Evolutionary conservation across 2,797 vertebrate species (phyloP).

Genomic region (Sebastolobus altivelis): DNA sequence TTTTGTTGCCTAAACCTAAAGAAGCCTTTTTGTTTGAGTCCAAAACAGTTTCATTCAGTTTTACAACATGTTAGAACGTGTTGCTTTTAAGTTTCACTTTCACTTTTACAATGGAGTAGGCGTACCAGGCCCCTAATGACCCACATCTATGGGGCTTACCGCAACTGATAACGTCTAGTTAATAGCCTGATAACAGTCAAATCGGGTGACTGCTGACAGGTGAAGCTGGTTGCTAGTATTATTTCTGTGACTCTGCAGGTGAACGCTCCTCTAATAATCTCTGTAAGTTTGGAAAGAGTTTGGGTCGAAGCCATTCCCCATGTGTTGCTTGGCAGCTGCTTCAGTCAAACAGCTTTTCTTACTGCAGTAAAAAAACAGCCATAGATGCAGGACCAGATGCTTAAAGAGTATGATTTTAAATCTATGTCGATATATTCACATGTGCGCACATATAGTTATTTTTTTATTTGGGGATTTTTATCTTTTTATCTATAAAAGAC

Average conservation of each 20-base stretch:
- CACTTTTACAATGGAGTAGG: too few relatives aligned
- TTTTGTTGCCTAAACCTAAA: too few relatives aligned
- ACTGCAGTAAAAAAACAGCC: conserved; percentile 50
- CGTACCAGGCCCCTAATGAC: too few relatives aligned
- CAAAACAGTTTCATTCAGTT: too few relatives aligned
- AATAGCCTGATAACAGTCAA: too few relatives aligned
- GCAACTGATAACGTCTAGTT: too few relatives aligned
- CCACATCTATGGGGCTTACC: too few relatives aligned
- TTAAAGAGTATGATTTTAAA: conserved; percentile 62
- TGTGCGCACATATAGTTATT: conserved; percentile 28
- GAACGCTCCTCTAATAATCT: conserved; percentile 38
- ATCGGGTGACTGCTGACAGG: too few relatives aligned
- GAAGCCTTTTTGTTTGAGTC: too few relatives aligned
- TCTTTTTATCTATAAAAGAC: conserved; percentile 51
- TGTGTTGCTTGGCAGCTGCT: conserved; percentile 70
- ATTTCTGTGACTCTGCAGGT: conserved; percentile 25
- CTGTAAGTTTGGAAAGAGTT: conserved; percentile 30
- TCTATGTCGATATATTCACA: conserved; percentile 52
- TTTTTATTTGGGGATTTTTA: conserved; percentile 32
- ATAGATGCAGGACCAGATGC: conserved; percentile 71
- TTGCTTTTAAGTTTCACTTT: too few relatives aligned
- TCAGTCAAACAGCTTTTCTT: conserved; percentile 59
- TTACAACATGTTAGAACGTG: too few relatives aligned
- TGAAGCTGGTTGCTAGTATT: conserved; percentile 14
- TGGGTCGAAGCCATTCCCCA: conserved; percentile 47